Evolutionary conservation across 1,140 invertebrate genomes (phyloP).

Genomic region (Coptotermes formosanus): DNA sequence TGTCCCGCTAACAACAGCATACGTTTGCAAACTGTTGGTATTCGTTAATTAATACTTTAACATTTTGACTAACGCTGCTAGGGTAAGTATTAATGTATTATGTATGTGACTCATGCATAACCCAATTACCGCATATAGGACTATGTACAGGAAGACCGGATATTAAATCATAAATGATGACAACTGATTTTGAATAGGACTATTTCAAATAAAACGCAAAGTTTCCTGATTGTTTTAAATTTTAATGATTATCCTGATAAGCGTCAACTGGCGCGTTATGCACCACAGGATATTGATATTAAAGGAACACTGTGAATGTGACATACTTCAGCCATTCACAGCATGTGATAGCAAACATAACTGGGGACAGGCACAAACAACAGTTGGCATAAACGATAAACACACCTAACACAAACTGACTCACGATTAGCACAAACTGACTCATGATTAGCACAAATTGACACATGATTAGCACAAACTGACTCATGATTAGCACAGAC

Average conservation of each 20-base stretch:
- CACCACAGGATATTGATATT: too few relatives aligned
- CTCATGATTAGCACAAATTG: too few relatives aligned
- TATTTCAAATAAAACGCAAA: background rate
- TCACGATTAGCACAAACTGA: too few relatives aligned
- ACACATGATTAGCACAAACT: too few relatives aligned
- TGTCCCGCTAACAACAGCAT: background rate
- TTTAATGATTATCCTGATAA: background rate
- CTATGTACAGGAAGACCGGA: background rate
- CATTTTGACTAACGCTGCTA: background rate
- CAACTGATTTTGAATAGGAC: background rate
- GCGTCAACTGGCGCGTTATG: background rate
- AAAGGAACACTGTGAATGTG: too few relatives aligned
- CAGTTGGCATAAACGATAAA: too few relatives aligned
- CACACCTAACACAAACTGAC: too few relatives aligned
- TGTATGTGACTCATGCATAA: background rate
- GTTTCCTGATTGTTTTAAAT: background rate
- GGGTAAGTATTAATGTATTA: background rate
- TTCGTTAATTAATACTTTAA: slow-evolving; percentile 11
- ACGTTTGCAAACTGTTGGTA: background rate
- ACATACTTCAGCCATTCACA: too few relatives aligned
- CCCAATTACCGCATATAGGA: background rate
- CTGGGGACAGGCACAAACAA: too few relatives aligned
- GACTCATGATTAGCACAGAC: too few relatives aligned
- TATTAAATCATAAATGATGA: background rate
- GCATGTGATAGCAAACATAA: too few relatives aligned